Evolutionary conservation across 2,113 vertebrate species (phyloP).

Genomic region (Nicator chloris): DNA sequence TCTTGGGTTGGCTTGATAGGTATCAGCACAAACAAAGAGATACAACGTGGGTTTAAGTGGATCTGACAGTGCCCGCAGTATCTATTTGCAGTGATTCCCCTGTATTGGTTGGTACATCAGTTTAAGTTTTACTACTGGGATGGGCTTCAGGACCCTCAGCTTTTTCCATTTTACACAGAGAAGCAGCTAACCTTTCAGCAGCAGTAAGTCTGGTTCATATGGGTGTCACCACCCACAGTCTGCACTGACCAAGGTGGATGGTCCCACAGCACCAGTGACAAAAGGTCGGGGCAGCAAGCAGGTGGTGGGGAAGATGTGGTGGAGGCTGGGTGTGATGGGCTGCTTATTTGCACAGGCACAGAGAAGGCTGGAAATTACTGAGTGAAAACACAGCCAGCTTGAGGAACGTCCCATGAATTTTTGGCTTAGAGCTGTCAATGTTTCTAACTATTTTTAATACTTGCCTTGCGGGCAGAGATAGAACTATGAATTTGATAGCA

Average conservation of each 20-base stretch:
- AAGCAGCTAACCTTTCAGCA: not conserved
- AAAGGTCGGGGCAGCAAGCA: not conserved
- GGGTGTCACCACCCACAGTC: not conserved
- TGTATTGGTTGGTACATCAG: not conserved
- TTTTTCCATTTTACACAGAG: not conserved
- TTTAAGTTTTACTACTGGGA: not conserved
- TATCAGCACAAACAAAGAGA: not conserved
- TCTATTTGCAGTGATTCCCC: not conserved
- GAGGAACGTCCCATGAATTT: not conserved
- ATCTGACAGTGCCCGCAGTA: accelerated
- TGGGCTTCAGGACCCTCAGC: not conserved
- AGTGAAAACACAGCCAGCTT: not conserved
- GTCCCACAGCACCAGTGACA: not conserved
- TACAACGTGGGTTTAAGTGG: not conserved
- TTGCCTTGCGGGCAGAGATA: accelerated
- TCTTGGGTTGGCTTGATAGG: not conserved
- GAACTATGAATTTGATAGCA: not conserved
- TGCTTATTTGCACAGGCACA: not conserved
- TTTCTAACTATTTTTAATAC: not conserved
- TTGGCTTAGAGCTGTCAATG: not conserved
- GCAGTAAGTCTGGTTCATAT: not conserved
- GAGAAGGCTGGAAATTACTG: not conserved
- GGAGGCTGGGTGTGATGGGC: not conserved
- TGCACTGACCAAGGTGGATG: not conserved
- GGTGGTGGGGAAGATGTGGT: not conserved